These are phyloP conservation scores for Dolichoris vasculosae DNA, from an alignment of 1,140 invertebrate species.

Conservation along the genomic window DNA sequence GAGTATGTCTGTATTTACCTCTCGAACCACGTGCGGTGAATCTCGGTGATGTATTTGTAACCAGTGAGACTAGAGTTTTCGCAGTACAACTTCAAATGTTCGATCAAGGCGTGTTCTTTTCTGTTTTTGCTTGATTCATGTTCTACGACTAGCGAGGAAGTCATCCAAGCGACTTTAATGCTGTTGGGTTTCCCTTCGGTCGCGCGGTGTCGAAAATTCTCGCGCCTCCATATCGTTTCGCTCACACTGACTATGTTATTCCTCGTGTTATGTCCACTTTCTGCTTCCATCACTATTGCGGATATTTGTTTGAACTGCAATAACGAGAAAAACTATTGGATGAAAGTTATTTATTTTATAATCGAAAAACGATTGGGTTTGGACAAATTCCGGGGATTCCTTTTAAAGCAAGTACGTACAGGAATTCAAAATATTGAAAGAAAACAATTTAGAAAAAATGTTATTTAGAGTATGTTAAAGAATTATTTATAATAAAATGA, in stretches of 20 bases:
- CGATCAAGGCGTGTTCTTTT: neutral
- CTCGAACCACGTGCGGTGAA: constrained; percentile 47
- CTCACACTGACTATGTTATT: constrained; percentile 26
- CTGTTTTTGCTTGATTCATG: neutral
- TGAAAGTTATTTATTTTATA: neutral
- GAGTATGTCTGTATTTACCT: constrained; percentile 50
- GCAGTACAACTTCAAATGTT: constrained; percentile 55
- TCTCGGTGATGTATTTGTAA: constrained; percentile 53
- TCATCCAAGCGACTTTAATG: constrained; percentile 4
- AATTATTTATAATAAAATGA: no score
- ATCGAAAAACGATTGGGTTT: no score
- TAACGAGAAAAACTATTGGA: neutral
- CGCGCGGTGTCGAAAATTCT: neutral
- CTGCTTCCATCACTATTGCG: neutral
- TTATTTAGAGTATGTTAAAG: no score
- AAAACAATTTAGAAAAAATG: no score
- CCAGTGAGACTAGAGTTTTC: constrained; percentile 51
- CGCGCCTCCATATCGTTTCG: neutral
- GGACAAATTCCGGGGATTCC: no score
- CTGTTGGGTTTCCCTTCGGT: neutral
- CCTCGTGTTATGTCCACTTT: neutral
- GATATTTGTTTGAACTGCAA: neutral
- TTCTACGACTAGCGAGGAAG: no score
- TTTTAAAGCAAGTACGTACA: no score
- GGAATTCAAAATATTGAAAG: no score